These are phyloP conservation scores for Mobula birostris DNA, from an alignment of 2,113 vertebrate genomes.

Conservation along the genomic window DNA sequence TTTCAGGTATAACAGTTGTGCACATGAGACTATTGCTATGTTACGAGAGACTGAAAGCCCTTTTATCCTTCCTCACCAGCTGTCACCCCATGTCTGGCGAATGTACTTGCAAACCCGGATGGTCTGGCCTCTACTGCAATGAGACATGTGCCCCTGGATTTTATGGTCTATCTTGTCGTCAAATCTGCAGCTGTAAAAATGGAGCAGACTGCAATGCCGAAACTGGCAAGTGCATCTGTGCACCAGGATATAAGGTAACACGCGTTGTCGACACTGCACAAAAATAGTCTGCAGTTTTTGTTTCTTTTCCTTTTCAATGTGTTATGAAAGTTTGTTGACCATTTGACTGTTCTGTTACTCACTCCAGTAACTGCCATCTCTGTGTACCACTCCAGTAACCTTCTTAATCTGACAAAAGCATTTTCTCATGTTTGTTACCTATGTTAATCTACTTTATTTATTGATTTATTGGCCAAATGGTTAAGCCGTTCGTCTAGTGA, in stretches of 20 bases:
- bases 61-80: constrained; percentile 63
- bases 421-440: background rate
- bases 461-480: no score
- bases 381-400: background rate
- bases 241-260: constrained; percentile 86
- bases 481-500: no score
- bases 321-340: background rate
- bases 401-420: background rate
- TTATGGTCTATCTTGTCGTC: constrained; percentile 77
- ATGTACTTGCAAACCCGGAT: constrained; percentile 79
- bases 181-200: constrained; percentile 88
- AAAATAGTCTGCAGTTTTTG: background rate
- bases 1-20: constrained; percentile 21
- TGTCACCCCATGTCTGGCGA: constrained; percentile 96
- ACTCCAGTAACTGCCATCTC: background rate
- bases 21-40: background rate
- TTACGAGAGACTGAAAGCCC: constrained; percentile 42
- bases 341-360: background rate
- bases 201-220: constrained; percentile 89
- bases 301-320: background rate
- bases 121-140: constrained; percentile 93
- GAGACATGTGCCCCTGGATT: constrained; percentile 87
- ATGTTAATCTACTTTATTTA: background rate
- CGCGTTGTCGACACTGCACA: background rate
- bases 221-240: constrained; percentile 81